Evolutionary conservation across 2,888 invertebrate genomes (phyloP), one percentile per base, ranked within the genome.

Genomic region (Hololepta plana): DNA sequence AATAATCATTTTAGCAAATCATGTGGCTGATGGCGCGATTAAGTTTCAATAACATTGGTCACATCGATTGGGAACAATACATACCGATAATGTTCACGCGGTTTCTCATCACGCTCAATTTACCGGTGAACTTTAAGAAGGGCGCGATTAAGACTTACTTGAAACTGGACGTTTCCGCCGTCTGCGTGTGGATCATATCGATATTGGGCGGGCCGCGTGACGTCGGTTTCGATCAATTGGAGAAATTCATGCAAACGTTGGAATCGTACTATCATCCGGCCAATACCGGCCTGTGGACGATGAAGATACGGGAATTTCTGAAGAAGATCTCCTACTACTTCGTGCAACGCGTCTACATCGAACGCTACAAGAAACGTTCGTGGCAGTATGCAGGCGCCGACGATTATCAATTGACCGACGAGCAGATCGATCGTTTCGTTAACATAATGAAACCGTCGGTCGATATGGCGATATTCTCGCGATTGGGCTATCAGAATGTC

Each of bases 231-330:
- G 64, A 64, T 25, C 73, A 85, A 42, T 57, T 93, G 26, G 68
- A 72, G 29, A 74, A 77, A 40, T 72, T 91, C 44, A 67, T 91
- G 44, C 74, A 72, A 37, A 74, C 80, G 0, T 58, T 88, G 3
- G 82, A 85, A 49, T 79, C 84, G 3, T 91, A 85, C 53, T 72
- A 79, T 40, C 82, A 93, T 55, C 84, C 85, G 26, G 88, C 88
- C 1, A 93, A 93, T 51, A 53, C 62, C 17, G 91, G 90, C 13
- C 51, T 47, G 51, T 91, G 90, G 85, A 67, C 74, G 1, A 51
- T 51, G 33, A 69, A 65, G 35, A 57, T 81, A 2, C 62, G 68
- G 29, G 71, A 75, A 29, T 53, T 81, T 4, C 55, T 85, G 3
- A 60, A 64, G 26, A 72, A 72, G 43, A 55, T 84, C n/a, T 61